These are phyloP conservation scores for Raja brachyura DNA, from an alignment of 2,113 vertebrate genomes.

Conservation along the genomic window DNA sequence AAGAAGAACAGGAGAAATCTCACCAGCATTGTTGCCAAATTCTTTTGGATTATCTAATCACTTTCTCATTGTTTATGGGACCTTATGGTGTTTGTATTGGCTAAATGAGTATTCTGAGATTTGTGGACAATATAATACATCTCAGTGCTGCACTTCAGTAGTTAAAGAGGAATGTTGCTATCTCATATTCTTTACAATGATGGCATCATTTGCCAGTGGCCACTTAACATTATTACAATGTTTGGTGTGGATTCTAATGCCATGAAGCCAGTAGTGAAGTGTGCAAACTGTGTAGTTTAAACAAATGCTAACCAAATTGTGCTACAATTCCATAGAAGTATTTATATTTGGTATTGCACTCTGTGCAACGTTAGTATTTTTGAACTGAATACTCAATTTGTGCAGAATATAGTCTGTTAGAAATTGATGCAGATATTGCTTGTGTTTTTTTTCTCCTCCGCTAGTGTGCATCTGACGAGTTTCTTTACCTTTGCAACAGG, in stretches of 20 bases:
- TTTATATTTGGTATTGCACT: neutral
- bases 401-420: neutral
- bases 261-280: neutral
- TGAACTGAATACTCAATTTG: neutral
- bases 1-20: too few relatives aligned
- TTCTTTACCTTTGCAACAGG: constrained; percentile 58
- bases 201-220: neutral
- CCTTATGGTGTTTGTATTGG: neutral
- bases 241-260: neutral
- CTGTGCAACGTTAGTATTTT: neutral
- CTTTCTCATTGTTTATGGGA: too few relatives aligned
- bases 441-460: neutral
- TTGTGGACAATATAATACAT: neutral
- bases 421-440: neutral
- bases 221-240: neutral
- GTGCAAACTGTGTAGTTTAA: neutral
- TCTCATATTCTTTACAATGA: neutral
- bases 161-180: neutral
- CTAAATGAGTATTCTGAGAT: neutral
- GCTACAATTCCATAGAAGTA: neutral
- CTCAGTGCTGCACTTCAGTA: neutral
- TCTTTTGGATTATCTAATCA: too few relatives aligned
- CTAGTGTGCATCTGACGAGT: constrained; percentile 40
- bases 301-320: neutral
- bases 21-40: too few relatives aligned